Evolutionary conservation across 2,888 invertebrate genomes (phyloP).

Genomic region (Achlya flavicornis): DNA sequence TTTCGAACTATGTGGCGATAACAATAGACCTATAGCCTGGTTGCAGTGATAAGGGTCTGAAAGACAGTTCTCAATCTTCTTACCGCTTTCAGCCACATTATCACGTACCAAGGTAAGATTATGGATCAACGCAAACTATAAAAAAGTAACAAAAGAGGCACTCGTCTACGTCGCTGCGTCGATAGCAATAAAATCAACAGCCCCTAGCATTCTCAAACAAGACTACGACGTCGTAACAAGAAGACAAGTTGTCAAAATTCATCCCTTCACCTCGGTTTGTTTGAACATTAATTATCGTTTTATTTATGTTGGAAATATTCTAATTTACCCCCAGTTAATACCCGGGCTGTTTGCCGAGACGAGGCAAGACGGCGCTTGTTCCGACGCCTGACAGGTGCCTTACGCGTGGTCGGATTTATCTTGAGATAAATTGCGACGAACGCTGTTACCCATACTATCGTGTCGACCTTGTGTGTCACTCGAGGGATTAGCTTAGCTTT

Average conservation of each 20-base stretch:
- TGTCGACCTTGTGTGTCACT: conserved; percentile 38
- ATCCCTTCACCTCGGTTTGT: conserved; percentile 67
- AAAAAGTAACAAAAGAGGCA: not conserved
- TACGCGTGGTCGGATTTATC: conserved; percentile 73
- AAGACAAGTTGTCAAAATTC: conserved; percentile 69
- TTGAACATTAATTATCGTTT: conserved; percentile 73
- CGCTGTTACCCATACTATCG: conserved; percentile 37
- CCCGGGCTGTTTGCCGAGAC: conserved; percentile 49
- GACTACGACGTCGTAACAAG: conserved; percentile 47
- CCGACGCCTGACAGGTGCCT: conserved; percentile 74
- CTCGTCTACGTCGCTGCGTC: not conserved
- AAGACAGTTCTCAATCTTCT: not conserved
- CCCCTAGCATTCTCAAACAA: conserved; percentile 39
- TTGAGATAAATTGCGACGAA: conserved; percentile 65
- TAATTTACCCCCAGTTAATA: conserved; percentile 70
- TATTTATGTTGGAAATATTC: conserved; percentile 76
- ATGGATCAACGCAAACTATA: not conserved
- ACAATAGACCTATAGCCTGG: too few species aligned
- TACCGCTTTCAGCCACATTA: not conserved
- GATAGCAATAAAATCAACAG: conserved; percentile 21
- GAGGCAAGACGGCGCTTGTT: conserved; percentile 67
- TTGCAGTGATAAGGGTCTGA: not conserved
- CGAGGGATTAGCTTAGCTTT: conserved; percentile 25
- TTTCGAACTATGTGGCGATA: too few species aligned
- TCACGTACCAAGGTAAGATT: too few species aligned